Evolutionary conservation across 1,140 invertebrate species (phyloP), one percentile per base, ranked within the genome.

Genomic region (Homarus americanus): DNA sequence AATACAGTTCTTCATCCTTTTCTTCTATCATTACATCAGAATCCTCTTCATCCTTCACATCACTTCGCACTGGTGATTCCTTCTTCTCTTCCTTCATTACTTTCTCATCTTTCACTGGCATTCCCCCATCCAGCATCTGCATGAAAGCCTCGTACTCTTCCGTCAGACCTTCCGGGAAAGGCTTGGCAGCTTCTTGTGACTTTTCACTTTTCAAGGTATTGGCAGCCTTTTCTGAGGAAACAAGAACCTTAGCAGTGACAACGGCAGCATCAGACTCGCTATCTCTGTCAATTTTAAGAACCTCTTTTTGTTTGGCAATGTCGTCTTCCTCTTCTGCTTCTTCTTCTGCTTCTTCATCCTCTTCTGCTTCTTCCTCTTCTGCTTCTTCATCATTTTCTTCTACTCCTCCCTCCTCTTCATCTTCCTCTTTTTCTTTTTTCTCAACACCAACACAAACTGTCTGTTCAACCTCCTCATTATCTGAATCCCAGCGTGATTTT

Each of bases 401-500:
- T 79, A n/a, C 41, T 79, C 9, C 34, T 82, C 41, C 41, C 15
- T 40, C 34, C 7, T 85, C 82, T 36, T 72, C 24, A 15, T 85
- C 69, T 75, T 53, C 34, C 69, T 44, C 41, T 9, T 24, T 24
- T 24, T 73, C 40, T 24, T 53, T 49, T 2, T 80, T 53, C 44
- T 80, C 32, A 12, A 69, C 63, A 69, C n/a, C 24, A 24, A n/a
- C 28, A n/a, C 10, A 41, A 44, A 28, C 44, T 15, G 0, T 7
- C 3, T 80, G 40, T 15, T 32, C 78, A 80, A 36, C 76, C n/a
- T 91, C 83, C 44, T 91, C 91, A 28, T 76, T 76, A 58, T 91
- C 91, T 12, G 91, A 87, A 40, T 87, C 91, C 91, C 91, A 92
- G n/a, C 82, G 79, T 32, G 91, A 92, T 24, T 79, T 79, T 49